phyloP scores from a whole-genome alignment of 23 tunicate species.

The Halocynthia roretzi region DNA sequence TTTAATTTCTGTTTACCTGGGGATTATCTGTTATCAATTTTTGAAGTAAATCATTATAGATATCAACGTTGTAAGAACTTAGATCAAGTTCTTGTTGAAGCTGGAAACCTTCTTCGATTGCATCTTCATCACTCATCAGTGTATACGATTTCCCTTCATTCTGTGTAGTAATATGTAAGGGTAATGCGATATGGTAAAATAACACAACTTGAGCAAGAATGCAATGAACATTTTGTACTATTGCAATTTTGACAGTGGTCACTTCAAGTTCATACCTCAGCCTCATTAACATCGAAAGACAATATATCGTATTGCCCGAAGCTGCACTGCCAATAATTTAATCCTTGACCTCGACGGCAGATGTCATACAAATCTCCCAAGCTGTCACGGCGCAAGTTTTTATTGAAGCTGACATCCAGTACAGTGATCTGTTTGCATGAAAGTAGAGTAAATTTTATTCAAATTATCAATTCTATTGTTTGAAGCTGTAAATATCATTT shows the following conservation, averaged over 20 bases:
- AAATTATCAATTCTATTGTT: not conserved
- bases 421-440: not conserved
- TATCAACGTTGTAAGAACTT: too few relatives aligned
- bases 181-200: too few relatives aligned
- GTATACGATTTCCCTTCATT: too few relatives aligned
- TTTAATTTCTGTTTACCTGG: too few relatives aligned
- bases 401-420: slow-evolving; percentile 14
- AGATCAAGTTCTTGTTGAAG: too few relatives aligned
- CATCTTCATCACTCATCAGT: too few relatives aligned
- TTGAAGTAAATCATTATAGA: too few relatives aligned
- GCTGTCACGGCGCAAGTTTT: not conserved
- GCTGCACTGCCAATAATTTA: slow-evolving; percentile 22
- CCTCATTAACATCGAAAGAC: not conserved
- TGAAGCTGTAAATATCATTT: not conserved
- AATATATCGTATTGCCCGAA: slow-evolving; percentile 7
- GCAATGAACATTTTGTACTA: not conserved
- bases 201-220: too few relatives aligned
- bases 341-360: slow-evolving; percentile 23
- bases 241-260: not conserved
- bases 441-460: not conserved
- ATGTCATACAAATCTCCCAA: not conserved
- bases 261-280: not conserved
- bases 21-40: too few relatives aligned
- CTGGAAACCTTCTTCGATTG: too few relatives aligned
- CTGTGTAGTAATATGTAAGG: too few relatives aligned